Conservation (phyloP, 2,113 vertebrate species). For the Trogon surrucura region DNA sequence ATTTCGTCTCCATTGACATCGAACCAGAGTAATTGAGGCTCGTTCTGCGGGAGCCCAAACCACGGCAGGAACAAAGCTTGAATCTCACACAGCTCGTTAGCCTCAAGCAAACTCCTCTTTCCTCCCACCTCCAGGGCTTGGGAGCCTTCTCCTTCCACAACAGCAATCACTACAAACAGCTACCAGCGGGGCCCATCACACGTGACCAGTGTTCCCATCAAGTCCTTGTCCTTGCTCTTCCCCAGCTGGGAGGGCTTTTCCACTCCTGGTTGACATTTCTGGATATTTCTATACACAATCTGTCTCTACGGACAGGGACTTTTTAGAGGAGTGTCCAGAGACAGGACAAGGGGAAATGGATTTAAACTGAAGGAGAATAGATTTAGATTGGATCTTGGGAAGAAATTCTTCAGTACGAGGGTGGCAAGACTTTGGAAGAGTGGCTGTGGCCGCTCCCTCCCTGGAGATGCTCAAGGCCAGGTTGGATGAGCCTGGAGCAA, state of each 20-base stretch:
- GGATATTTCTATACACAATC: neutral
- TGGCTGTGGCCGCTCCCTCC: too few species aligned
- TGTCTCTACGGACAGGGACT: too few species aligned
- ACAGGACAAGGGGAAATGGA: too few species aligned
- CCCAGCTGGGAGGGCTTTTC: neutral
- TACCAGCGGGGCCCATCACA: neutral
- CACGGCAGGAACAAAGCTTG: neutral
- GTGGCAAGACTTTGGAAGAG: too few species aligned
- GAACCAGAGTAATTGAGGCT: neutral
- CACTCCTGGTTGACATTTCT: neutral
- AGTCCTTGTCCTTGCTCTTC: neutral
- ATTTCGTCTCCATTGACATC: neutral
- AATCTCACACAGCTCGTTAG: neutral
- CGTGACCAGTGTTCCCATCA: rapidly evolving
- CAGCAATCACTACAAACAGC: neutral
- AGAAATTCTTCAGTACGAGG: too few species aligned
- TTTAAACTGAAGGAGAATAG: too few species aligned
- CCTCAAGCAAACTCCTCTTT: neutral
- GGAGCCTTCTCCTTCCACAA: neutral
- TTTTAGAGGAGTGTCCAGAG: too few species aligned
- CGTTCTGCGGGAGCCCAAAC: rapidly evolving
- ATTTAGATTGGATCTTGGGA: too few species aligned
- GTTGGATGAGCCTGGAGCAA: too few species aligned
- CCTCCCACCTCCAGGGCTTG: rapidly evolving
- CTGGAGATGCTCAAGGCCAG: too few species aligned